These are phyloP conservation scores for Dromiciops gliroides DNA, from an alignment of 2,113 vertebrate species.

Conservation along the genomic window DNA sequence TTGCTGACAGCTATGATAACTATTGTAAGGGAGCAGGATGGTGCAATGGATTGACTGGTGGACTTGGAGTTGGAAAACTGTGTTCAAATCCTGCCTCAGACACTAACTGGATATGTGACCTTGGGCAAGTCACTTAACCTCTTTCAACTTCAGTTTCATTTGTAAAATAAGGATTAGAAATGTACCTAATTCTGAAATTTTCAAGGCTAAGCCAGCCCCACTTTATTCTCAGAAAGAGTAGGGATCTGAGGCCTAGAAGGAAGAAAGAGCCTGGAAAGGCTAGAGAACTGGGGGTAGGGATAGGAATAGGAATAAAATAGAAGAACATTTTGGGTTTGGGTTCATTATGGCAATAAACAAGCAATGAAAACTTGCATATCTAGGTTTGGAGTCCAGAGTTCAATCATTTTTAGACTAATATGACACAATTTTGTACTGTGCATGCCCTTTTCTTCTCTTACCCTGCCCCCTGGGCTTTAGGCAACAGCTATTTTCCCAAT, in stretches of 20 bases:
- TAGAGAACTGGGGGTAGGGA: no score
- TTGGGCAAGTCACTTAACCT: no score
- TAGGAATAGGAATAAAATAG: background rate
- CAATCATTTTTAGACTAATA: background rate
- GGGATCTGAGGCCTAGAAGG: no score
- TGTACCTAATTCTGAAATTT: no score
- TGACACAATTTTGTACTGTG: background rate
- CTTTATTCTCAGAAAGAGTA: no score
- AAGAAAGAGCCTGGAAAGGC: background rate
- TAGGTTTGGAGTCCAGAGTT: background rate
- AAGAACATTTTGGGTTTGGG: background rate
- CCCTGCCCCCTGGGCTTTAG: background rate
- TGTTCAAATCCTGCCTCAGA: background rate
- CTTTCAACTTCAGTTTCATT: no score
- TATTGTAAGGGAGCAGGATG: no score
- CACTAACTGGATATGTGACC: no score
- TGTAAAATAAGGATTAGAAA: no score
- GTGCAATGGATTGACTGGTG: no score
- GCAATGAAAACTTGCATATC: background rate
- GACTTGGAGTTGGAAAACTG: background rate
- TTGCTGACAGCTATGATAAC: no score
- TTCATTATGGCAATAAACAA: background rate
- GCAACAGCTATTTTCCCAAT: background rate
- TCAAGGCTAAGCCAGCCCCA: background rate
- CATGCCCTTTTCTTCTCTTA: background rate